phyloP scores from a whole-genome alignment of 2,113 vertebrate genomes.

The Scytalopus superciliaris region DNA sequence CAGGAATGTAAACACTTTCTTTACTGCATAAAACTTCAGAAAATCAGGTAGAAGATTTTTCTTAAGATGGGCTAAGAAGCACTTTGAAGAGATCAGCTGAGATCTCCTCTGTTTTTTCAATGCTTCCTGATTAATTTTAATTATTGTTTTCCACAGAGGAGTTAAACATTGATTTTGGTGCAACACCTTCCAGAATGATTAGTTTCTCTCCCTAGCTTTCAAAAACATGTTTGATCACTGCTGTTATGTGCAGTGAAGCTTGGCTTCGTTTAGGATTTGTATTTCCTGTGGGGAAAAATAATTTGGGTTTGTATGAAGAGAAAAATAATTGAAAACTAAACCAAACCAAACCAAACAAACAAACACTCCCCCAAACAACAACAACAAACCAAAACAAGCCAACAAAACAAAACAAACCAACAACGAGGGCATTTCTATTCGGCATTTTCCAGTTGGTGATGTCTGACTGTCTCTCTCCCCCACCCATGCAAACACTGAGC shows the following conservation, averaged over 20 bases:
- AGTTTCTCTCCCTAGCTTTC: not conserved
- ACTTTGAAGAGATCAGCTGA: not conserved
- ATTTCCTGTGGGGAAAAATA: not conserved
- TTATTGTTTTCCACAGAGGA: not conserved
- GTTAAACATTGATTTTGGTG: not conserved
- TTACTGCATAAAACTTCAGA: not conserved
- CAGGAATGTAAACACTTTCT: not conserved
- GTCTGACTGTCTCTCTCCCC: not conserved
- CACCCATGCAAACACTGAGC: constrained; percentile 13
- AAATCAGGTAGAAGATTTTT: not conserved
- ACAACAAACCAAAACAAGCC: not conserved
- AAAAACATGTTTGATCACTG: not conserved
- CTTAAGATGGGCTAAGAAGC: not conserved
- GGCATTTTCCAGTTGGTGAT: not conserved
- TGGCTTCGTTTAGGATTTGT: not conserved
- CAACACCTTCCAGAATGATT: not conserved
- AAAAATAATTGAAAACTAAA: not conserved
- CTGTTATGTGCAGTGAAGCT: not conserved
- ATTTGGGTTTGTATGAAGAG: not conserved
- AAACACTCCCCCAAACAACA: too few species aligned
- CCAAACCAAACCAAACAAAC: not conserved
- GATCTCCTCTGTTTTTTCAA: not conserved
- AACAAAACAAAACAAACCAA: not conserved
- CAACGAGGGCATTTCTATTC: not conserved
- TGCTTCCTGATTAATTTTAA: not conserved